Evolutionary conservation across 2,888 invertebrate species (phyloP).

Genomic region (Cetonia aurata): DNA sequence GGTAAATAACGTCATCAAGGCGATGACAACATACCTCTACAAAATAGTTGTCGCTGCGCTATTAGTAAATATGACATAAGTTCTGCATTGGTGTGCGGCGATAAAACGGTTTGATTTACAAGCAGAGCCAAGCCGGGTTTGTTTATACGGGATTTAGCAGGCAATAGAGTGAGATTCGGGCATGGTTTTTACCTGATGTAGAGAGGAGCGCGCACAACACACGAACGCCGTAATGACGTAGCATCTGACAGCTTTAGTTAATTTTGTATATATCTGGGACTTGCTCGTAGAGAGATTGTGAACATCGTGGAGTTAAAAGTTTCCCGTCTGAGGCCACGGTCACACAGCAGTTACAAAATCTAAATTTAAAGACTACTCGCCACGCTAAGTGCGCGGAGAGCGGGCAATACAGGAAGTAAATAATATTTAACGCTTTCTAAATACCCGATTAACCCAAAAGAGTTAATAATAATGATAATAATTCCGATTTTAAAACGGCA

Average conservation of each 20-base stretch:
- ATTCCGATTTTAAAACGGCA: slow-evolving; percentile 37
- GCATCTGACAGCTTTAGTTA: slow-evolving; percentile 60
- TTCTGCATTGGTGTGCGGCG: not conserved
- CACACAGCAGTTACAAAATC: slow-evolving; percentile 31
- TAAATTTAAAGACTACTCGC: not conserved
- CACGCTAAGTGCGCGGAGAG: not conserved
- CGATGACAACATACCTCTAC: slow-evolving; percentile 36
- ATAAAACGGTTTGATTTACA: not conserved
- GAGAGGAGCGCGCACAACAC: slow-evolving; percentile 49
- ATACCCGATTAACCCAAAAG: slow-evolving; percentile 1
- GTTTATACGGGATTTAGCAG: slow-evolving; percentile 25
- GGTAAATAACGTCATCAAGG: slow-evolving; percentile 22
- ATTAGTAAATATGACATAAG: slow-evolving; percentile 13
- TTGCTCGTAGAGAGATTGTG: slow-evolving; percentile 49
- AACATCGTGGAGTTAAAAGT: slow-evolving; percentile 32
- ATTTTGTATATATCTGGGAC: slow-evolving; percentile 66
- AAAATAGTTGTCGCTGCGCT: slow-evolving; percentile 23
- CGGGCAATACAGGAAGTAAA: slow-evolving; percentile 18
- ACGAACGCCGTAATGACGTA: slow-evolving; percentile 45
- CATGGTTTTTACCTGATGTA: slow-evolving; percentile 50
- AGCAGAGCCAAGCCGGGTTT: slow-evolving; percentile 1
- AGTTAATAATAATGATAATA: slow-evolving; percentile 2
- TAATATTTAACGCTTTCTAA: slow-evolving; percentile 29
- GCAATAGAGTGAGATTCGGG: slow-evolving; percentile 19
- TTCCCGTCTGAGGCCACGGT: slow-evolving; percentile 44